Base-by-base conservation (phyloP, 2,888 invertebrate genomes). In the Lutraria lutraria region DNA sequence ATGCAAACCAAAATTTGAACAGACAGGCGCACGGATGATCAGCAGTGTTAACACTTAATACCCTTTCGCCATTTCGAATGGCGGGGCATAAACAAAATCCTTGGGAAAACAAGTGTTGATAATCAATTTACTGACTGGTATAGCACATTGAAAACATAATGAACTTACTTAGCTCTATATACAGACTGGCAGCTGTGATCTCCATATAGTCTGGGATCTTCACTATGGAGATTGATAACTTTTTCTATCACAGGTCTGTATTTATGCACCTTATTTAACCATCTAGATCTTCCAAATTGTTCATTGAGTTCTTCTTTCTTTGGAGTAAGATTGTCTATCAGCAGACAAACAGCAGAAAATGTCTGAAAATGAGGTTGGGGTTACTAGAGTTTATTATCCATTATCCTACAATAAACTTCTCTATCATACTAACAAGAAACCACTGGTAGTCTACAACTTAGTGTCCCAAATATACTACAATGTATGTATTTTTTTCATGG, bases 191-290 rank as follows among this genome's bases (percentile, higher is more conserved):
- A 34, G 19, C 25, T 25, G 25, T 79, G 34, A 34, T 19, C 29
- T 31, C 90, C 88, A 68, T 88, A 88, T 60, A 54, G 31, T 10
- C 19, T 34, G 3, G 83, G 83, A 76, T 89, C 87, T 52, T 84
- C 86, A 43, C 81, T 53, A 34, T 88, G 88, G 3, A 90, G 80
- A 60, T 81, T 54, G 15, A 90, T 54, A n/a, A 90, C 88, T 56
- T 86, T 90, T 60, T 92, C 92, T 68, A 94, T 85, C 12, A 94
- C 88, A 16, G 94, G 94, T n/a, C 92, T 83, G 84, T 91, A 94
- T n/a, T 72, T 83, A 72, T 92, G 91, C 31, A 94, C 93, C 21
- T 90, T 92, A n/a, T 91, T 84, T n/a, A 94, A 81, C 95, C 95
- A 95, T 16, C 85, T 87, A 16, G 92, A 76, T 34, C 94, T 82